Conservation (phyloP, 2,113 vertebrate species). For the Pelmatolapia mariae region DNA sequence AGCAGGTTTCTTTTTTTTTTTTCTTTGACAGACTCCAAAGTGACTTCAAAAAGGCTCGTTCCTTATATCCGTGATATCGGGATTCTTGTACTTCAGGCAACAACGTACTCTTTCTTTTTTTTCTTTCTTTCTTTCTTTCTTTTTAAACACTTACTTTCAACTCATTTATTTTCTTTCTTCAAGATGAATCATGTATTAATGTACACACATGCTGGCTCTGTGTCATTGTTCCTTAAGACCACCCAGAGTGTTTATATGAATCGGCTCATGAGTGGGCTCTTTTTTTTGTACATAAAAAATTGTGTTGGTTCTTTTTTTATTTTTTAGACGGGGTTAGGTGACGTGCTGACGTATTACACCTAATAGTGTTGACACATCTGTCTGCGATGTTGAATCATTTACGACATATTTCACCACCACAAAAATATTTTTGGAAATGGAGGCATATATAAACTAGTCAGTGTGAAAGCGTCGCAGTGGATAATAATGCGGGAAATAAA, state of each 20-base stretch:
- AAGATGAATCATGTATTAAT: constrained; percentile 26
- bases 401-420: neutral
- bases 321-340: neutral
- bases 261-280: constrained; percentile 2
- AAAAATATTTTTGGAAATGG: neutral
- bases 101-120: neutral
- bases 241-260: constrained; percentile 43
- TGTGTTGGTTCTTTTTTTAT: neutral
- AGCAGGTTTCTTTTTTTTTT: neutral
- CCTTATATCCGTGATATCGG: neutral
- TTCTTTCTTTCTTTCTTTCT: neutral
- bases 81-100: neutral
- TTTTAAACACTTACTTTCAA: neutral
- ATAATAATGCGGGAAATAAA: neutral
- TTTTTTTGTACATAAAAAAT: constrained; percentile 9
- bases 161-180: neutral
- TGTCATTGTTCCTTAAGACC: constrained; percentile 40
- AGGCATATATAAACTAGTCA: neutral
- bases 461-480: neutral
- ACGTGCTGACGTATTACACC: neutral
- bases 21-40: neutral
- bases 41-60: constrained; percentile 11
- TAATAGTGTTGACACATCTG: neutral
- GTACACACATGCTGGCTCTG: constrained; percentile 15
- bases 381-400: neutral